Evolutionary conservation across 2,113 vertebrate genomes (phyloP).

Genomic region (Phalacrocorax aristotelis): DNA sequence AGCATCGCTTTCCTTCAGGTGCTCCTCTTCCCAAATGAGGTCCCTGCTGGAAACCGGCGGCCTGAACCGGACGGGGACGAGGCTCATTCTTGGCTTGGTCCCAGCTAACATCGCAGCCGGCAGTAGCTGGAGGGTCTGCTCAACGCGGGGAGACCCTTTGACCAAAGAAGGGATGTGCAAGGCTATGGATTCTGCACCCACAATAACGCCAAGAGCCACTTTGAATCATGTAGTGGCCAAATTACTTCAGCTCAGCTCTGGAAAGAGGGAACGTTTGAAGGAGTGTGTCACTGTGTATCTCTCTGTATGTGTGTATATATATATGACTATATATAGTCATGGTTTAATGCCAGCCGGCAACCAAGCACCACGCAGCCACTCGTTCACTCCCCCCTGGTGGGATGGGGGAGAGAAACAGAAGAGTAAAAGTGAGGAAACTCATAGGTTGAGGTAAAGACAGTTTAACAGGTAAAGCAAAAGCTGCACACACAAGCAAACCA

Average conservation of each 20-base stretch:
- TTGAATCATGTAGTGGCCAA: accelerated
- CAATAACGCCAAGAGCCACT: background rate
- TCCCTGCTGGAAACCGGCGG: background rate
- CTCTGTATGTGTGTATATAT: too few relatives aligned
- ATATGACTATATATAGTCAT: too few relatives aligned
- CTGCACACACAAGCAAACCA: too few relatives aligned
- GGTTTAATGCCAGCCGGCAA: too few relatives aligned
- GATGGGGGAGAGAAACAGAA: too few relatives aligned
- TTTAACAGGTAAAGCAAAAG: too few relatives aligned
- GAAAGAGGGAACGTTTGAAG: too few relatives aligned
- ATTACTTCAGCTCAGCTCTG: background rate
- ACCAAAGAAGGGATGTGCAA: accelerated
- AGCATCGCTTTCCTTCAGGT: background rate
- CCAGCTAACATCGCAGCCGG: accelerated
- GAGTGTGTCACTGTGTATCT: background rate
- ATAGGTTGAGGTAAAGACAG: too few relatives aligned
- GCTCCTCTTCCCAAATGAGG: background rate
- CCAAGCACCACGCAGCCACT: too few relatives aligned
- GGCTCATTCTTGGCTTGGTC: accelerated
- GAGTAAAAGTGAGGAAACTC: too few relatives aligned
- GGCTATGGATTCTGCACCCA: background rate
- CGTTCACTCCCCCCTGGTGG: too few relatives aligned
- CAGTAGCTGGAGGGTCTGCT: background rate
- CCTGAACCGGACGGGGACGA: accelerated
- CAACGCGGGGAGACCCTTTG: too few relatives aligned